Evolutionary conservation across 2,797 vertebrate species (phyloP).

Genomic region (Pseudocheirus occidentalis): DNA sequence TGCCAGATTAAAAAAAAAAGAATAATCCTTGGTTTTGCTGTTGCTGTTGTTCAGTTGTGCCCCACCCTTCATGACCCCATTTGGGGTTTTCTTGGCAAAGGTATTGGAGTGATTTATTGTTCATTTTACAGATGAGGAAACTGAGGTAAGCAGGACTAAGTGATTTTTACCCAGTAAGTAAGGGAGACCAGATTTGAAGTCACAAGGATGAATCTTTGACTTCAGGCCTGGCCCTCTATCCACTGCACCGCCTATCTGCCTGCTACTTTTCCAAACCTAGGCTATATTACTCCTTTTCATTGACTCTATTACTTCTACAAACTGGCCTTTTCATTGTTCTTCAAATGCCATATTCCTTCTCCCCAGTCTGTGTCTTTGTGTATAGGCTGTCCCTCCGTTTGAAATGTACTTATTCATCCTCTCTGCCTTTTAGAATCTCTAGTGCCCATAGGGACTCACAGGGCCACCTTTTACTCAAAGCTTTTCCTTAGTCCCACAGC

Average conservation of each 20-base stretch:
- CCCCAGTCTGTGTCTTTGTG: background rate
- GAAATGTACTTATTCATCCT: background rate
- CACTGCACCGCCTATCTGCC: background rate
- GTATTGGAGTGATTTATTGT: background rate
- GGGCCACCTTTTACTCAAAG: background rate
- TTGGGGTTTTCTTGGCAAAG: background rate
- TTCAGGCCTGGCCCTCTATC: background rate
- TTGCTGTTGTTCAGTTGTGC: background rate
- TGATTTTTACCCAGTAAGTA: background rate
- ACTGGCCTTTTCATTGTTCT: background rate
- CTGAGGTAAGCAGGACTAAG: background rate
- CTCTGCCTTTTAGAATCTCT: background rate
- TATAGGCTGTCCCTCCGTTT: background rate
- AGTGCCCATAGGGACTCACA: background rate
- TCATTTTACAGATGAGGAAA: background rate
- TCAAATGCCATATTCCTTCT: no score
- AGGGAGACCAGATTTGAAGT: background rate
- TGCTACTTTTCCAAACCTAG: background rate
- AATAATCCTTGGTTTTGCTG: background rate
- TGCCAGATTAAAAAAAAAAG: background rate
- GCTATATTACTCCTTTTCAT: background rate
- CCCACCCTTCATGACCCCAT: background rate
- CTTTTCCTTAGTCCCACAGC: background rate
- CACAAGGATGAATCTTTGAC: background rate
- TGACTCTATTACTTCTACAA: background rate